phyloP scores from a whole-genome alignment of 2,113 vertebrate species.

The Tamias sibiricus region DNA sequence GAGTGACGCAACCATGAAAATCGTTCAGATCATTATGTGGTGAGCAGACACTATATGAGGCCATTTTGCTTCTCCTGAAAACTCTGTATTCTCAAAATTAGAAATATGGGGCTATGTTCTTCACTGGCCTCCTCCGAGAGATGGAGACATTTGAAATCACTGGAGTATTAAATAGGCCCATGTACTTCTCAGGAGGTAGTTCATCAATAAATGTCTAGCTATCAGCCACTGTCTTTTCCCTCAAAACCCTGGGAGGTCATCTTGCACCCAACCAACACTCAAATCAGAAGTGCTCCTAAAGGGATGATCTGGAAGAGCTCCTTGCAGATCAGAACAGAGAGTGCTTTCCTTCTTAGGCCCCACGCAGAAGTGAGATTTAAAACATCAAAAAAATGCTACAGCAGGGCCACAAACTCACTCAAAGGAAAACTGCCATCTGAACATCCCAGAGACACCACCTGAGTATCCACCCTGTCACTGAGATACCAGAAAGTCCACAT shows the following conservation, averaged over 20 bases:
- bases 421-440: not conserved
- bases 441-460: too few relatives aligned
- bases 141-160: not conserved
- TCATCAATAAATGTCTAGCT: not conserved
- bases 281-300: not conserved
- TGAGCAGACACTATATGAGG: slow-evolving; percentile 81
- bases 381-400: not conserved
- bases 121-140: not conserved
- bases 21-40: slow-evolving; percentile 99
- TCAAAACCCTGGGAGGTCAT: not conserved
- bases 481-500: not conserved
- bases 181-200: not conserved
- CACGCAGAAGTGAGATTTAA: not conserved
- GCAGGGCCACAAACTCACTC: not conserved
- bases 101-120: not conserved
- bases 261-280: not conserved
- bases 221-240: not conserved
- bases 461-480: not conserved
- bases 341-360: not conserved
- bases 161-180: not conserved
- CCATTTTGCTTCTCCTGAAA: not conserved
- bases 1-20: slow-evolving; percentile 97
- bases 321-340: not conserved
- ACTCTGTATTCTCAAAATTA: not conserved
- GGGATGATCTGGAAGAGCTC: not conserved